Conservation (phyloP, 2,113 vertebrate species). For the Lanius collurio region DNA sequence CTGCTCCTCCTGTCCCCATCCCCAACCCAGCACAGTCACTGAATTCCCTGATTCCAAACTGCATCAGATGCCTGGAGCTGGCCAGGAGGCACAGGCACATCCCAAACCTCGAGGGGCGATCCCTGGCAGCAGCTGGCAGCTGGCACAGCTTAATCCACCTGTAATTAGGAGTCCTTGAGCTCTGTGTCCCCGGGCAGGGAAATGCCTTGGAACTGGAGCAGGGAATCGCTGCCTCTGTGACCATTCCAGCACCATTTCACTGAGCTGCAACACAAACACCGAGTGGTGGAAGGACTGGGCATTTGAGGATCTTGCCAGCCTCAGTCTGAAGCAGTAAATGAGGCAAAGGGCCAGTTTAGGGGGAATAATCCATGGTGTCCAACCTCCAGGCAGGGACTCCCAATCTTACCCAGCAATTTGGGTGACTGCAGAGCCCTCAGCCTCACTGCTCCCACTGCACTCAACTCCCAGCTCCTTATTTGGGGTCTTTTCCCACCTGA, state of each 20-base stretch:
- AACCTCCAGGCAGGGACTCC: not conserved
- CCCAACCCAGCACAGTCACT: not conserved
- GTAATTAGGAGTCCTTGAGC: not conserved
- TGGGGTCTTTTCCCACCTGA: not conserved
- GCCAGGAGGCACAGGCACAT: not conserved
- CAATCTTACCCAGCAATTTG: accelerated
- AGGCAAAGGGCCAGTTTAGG: not conserved
- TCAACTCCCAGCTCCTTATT: not conserved
- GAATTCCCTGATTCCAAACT: not conserved
- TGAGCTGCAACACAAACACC: not conserved
- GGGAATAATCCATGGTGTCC: too few relatives aligned
- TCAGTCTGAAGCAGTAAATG: not conserved
- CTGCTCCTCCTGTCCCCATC: not conserved
- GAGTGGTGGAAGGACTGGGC: not conserved
- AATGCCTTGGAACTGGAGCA: not conserved
- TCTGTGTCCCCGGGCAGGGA: not conserved
- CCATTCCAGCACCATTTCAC: not conserved
- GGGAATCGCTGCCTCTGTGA: not conserved
- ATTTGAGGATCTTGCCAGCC: not conserved
- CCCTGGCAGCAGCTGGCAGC: not conserved
- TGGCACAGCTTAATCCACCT: not conserved
- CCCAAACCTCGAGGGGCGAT: not conserved
- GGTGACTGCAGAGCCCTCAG: not conserved
- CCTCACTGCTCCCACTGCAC: not conserved
- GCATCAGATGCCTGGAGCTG: not conserved